Conservation (phyloP, 1,140 invertebrate genomes). For the Cydia pomonella region DNA sequence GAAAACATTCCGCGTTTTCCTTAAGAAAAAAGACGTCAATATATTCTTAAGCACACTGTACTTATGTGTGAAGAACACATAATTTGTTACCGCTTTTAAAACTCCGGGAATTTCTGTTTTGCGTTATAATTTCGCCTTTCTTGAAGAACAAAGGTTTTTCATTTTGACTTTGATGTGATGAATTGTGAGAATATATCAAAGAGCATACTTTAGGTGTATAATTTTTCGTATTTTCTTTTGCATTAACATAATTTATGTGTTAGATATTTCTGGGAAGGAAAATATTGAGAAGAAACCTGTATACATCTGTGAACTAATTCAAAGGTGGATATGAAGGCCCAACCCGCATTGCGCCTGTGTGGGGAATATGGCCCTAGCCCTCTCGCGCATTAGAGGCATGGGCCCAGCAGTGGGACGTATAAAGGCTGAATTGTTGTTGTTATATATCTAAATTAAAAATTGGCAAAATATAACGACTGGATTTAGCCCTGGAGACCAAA, state of each 20-base stretch:
- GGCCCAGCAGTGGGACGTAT: too few relatives aligned
- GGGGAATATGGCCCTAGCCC: too few relatives aligned
- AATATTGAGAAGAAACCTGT: too few relatives aligned
- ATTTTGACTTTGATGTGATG: constrained; percentile 12
- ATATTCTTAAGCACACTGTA: not conserved
- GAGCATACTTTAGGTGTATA: not conserved
- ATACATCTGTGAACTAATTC: too few relatives aligned
- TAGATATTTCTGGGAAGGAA: not conserved
- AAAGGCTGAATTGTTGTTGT: too few relatives aligned
- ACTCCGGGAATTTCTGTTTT: not conserved
- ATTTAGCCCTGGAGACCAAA: too few relatives aligned
- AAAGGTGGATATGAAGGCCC: too few relatives aligned
- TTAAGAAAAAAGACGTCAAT: not conserved
- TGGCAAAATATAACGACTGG: too few relatives aligned
- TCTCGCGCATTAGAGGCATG: too few relatives aligned
- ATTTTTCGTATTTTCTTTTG: not conserved
- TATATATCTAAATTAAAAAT: too few relatives aligned
- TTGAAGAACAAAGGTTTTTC: constrained; percentile 1
- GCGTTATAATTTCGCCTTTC: constrained; percentile 1
- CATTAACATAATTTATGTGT: not conserved
- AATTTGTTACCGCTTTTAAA: not conserved
- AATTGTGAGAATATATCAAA: not conserved
- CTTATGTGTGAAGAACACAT: not conserved
- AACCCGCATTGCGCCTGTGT: too few relatives aligned
- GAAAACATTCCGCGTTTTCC: not conserved